A percentile compares a stretch with the other conserved stretches of the same genome.
Evolutionary conservation across 2,888 invertebrate genomes (phyloP).

Genomic region (Julus scanicus): DNA sequence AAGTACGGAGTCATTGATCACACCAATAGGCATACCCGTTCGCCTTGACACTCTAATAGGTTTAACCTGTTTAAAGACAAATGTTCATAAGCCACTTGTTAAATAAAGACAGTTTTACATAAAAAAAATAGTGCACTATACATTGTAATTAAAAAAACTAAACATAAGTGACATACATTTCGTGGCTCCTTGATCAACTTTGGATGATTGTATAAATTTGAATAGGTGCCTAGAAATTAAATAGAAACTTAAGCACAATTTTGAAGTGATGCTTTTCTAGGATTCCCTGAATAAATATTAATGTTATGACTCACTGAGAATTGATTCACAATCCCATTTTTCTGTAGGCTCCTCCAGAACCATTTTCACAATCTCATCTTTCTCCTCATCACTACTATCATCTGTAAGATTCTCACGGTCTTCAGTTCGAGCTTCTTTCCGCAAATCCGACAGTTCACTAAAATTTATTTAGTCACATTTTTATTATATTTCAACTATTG

Average conservation of each 20-base stretch:
- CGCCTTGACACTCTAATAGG: constrained; percentile 66
- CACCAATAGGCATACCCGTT: constrained; percentile 80
- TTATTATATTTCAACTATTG: not conserved
- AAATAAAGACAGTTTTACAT: no score
- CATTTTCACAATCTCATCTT: constrained; percentile 66
- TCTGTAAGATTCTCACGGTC: constrained; percentile 23
- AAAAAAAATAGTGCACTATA: no score
- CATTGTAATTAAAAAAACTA: no score
- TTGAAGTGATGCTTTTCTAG: not conserved
- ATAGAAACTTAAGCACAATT: not conserved
- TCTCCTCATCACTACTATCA: constrained; percentile 60
- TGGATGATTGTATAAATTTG: constrained; percentile 92
- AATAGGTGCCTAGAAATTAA: constrained; percentile 75
- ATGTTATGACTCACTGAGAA: constrained; percentile 70
- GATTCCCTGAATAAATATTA: not conserved
- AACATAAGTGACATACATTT: constrained; percentile 67
- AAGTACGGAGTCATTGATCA: constrained; percentile 70
- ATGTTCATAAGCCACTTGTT: not conserved
- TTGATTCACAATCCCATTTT: constrained; percentile 92
- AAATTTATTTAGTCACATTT: not conserved
- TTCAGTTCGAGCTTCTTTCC: not conserved
- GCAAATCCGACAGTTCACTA: not conserved
- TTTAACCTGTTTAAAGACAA: constrained; percentile 53
- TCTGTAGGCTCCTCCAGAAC: constrained; percentile 74
- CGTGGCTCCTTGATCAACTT: constrained; percentile 80